These are phyloP conservation scores for Phenganax stokvisi DNA, from an alignment of 92 coral and sea anemone species.

Conservation along the genomic window DNA sequence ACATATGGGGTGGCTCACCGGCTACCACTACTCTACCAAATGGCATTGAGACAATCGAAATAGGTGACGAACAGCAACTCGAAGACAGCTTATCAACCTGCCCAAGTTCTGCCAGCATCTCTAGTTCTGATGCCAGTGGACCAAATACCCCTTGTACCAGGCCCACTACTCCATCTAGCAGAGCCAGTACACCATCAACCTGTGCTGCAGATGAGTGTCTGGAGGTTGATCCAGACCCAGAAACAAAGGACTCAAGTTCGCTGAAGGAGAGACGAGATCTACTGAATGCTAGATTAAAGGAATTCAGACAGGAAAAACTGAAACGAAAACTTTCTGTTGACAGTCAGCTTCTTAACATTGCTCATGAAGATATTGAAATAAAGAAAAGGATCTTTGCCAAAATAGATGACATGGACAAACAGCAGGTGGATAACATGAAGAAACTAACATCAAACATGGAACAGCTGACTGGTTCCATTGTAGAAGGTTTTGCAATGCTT, in stretches of 20 bases:
- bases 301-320: constrained; percentile 45
- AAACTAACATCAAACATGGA: constrained; percentile 53
- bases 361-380: constrained; percentile 50
- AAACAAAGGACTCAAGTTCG: constrained; percentile 1
- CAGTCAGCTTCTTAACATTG: constrained; percentile 40
- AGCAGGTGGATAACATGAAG: constrained; percentile 46
- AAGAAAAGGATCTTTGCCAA: constrained; percentile 48
- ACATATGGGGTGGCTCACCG: constrained; percentile 15
- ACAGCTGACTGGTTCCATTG: constrained; percentile 47
- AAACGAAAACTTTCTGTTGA: constrained; percentile 53
- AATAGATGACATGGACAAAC: constrained; percentile 52
- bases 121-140: no score
- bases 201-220: neutral
- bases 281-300: constrained; percentile 45
- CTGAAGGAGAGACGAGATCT: constrained; percentile 44
- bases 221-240: neutral
- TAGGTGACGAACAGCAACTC: no score
- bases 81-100: no score
- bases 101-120: no score
- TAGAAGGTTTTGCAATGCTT: constrained; percentile 54
- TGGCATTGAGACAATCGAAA: neutral
- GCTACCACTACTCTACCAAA: neutral
- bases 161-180: neutral
- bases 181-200: neutral
- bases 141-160: neutral